Base-by-base conservation (phyloP, 2,888 invertebrate genomes). In the Tenthredo amoena region DNA sequence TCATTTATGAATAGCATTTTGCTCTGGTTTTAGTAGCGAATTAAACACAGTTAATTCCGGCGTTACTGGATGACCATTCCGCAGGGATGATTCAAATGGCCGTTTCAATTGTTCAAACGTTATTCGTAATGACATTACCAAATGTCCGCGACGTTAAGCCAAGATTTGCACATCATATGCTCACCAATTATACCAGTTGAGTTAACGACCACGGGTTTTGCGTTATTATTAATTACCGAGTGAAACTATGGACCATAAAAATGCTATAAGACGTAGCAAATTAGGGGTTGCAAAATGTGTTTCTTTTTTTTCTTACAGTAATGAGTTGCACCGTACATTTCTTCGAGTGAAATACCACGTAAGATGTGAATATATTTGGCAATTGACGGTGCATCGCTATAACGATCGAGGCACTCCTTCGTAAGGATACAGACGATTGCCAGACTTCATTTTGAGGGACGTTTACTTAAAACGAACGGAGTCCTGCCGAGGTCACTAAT, bases 141-240 rank as follows among this genome's bases (percentile, higher is more conserved):
- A 26, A 81, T 40, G 40, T 58, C 58, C n/a, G 4, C 10, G 58
- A 58, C 58, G 79, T 58, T 21, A n/a, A 34, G 37, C n/a, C 62
- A 79, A 79, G 58, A 79, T 62, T 62, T 62, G 58, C 58, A 79
- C 58, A 26, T 58, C 79, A 62, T 37, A 21, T 34, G 79, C 76
- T 47, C 9, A 50, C 76, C 31, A 76, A 76, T 50, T 76, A 50
- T 50, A 10, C 50, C 3, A 50, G 76, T 76, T 34, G 31, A 50
- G 50, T 77, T 77, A 55, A 77, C 55, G 47, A n/a, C 34, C 10
- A 55, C 50, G 31, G 55, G 1, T 12, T 15, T 34, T 55, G n/a
- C 55, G 55, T 77, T 55, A 55, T 77, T 34, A 77, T 77, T 55
- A 9, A 77, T 77, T 77, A 77, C 55, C 55, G 55, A 31, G 31